Percentiles rank a stretch among this genome's conserved stretches.
These are phyloP conservation scores for Zeuzera pyrina DNA, from an alignment of 2,888 invertebrate species.

Conservation along the genomic window DNA sequence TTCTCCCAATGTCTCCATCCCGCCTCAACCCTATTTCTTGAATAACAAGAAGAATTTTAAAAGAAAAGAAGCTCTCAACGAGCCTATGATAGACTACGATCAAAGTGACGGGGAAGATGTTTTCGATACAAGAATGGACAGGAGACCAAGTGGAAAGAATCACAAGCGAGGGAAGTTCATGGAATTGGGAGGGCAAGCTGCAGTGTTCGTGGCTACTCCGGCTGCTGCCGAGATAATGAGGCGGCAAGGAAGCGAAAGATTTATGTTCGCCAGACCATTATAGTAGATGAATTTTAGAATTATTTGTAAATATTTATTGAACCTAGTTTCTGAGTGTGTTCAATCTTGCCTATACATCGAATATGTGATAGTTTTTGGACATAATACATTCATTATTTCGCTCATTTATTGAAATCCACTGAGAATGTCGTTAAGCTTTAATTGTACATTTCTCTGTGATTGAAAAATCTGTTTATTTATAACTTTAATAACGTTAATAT, in stretches of 20 bases:
- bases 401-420: no score
- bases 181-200: conserved; percentile 50
- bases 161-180: conserved; percentile 50
- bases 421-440: no score
- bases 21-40: conserved; percentile 48
- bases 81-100: conserved; percentile 64
- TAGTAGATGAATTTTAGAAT: conserved; percentile 23
- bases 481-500: no score
- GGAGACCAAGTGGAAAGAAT: conserved; percentile 38
- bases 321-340: no score
- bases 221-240: conserved; percentile 61
- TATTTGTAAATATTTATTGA: neutral
- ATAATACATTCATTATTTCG: no score
- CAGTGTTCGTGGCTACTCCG: conserved; percentile 57
- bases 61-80: conserved; percentile 49
- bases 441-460: no score
- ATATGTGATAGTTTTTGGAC: no score
- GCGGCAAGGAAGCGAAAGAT: conserved; percentile 54
- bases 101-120: conserved; percentile 64
- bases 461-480: no score
- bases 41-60: conserved; percentile 41
- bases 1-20: conserved; percentile 47
- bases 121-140: conserved; percentile 52
- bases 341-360: no score
- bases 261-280: conserved; percentile 52